phyloP scores from a whole-genome alignment of 1,140 invertebrate species.

The Drosophila mayri region DNA sequence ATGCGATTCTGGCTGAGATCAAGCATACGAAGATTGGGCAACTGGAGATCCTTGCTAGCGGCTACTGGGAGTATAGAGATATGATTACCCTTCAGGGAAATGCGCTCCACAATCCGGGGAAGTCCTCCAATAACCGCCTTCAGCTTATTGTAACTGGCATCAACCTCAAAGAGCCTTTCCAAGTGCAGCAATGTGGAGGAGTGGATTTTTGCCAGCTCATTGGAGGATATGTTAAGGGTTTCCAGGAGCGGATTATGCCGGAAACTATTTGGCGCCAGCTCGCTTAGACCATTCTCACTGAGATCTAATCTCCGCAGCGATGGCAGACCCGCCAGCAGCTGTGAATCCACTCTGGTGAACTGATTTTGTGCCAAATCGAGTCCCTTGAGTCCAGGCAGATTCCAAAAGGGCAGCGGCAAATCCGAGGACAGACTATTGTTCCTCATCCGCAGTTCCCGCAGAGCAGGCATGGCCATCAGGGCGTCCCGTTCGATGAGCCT shows the following conservation, averaged over 20 bases:
- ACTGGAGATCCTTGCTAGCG: constrained; percentile 88
- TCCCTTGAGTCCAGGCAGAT: constrained; percentile 92
- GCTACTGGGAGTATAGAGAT: constrained; percentile 88
- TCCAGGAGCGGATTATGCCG: constrained; percentile 90
- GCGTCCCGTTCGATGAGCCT: constrained; percentile 90
- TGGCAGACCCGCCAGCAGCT: constrained; percentile 90
- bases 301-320: constrained; percentile 91
- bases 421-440: constrained; percentile 91
- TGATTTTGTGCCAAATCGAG: constrained; percentile 92
- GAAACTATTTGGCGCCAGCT: constrained; percentile 91
- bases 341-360: constrained; percentile 89
- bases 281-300: constrained; percentile 90
- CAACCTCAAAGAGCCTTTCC: constrained; percentile 91
- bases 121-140: constrained; percentile 90
- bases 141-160: constrained; percentile 91
- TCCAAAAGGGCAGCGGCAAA: constrained; percentile 90
- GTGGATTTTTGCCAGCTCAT: constrained; percentile 89
- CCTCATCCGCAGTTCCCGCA: constrained; percentile 91
- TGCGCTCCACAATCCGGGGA: constrained; percentile 90
- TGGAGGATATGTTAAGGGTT: constrained; percentile 91
- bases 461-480: constrained; percentile 92
- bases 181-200: constrained; percentile 91
- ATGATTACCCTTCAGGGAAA: constrained; percentile 91
- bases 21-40: constrained; percentile 89
- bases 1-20: constrained; percentile 93